These are phyloP conservation scores for Grus americana DNA, from an alignment of 2,113 vertebrate genomes.

Conservation along the genomic window DNA sequence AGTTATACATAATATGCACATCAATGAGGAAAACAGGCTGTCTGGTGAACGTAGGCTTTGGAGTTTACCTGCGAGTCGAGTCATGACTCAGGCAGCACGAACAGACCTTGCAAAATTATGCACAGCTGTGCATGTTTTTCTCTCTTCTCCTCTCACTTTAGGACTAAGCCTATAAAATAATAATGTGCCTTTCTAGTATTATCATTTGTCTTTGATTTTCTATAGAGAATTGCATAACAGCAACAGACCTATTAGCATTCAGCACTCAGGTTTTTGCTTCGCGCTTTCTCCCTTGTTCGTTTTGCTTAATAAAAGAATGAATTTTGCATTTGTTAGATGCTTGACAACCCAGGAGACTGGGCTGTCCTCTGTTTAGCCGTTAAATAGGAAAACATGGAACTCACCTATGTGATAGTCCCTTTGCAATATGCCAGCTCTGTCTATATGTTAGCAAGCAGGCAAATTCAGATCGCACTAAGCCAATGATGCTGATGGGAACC, in stretches of 20 bases:
- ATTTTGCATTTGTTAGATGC: background rate
- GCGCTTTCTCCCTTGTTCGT: background rate
- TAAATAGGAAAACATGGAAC: background rate
- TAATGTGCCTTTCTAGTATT: slow-evolving; percentile 17
- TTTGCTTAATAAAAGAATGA: slow-evolving; percentile 28
- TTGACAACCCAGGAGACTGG: background rate
- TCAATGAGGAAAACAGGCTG: background rate
- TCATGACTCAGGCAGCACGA: background rate
- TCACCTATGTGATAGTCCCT: background rate
- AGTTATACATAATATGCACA: background rate
- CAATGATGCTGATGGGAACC: background rate
- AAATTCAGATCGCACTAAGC: background rate
- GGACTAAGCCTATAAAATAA: slow-evolving; percentile 44
- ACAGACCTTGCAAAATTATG: background rate
- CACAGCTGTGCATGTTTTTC: background rate
- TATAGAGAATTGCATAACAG: slow-evolving; percentile 11
- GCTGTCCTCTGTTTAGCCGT: background rate
- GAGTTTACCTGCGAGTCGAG: background rate
- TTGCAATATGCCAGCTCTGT: background rate
- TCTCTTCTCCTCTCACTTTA: background rate
- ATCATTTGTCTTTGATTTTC: slow-evolving; percentile 53
- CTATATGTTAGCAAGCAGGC: background rate
- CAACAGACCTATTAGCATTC: slow-evolving; percentile 18
- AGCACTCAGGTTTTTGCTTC: background rate
- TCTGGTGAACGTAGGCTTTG: background rate